A percentile compares a stretch with the other conserved stretches of the same genome.
These are phyloP conservation scores for Nixonia krombeini DNA, from an alignment of 1,140 invertebrate species.

Conservation along the genomic window DNA sequence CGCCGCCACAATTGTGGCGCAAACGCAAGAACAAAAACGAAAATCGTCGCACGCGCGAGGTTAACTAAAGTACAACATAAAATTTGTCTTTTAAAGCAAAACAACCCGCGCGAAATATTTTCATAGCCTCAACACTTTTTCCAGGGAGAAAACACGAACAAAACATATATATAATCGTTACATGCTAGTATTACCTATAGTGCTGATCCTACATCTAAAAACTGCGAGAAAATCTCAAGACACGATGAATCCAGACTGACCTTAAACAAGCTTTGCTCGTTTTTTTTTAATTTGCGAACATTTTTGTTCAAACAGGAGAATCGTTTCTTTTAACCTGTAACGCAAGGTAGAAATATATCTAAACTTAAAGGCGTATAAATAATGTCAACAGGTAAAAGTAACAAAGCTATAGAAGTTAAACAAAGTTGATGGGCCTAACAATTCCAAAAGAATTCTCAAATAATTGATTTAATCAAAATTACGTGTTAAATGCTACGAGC, in stretches of 20 bases:
- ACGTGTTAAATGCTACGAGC: too few species aligned
- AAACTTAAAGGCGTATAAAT: too few species aligned
- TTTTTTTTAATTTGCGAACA: slow-evolving; percentile 19
- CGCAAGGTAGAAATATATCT: background rate
- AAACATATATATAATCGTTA: slow-evolving; percentile 70
- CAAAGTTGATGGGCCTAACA: too few species aligned
- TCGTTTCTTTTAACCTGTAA: background rate
- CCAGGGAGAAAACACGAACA: slow-evolving; percentile 71
- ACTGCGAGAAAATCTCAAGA: slow-evolving; percentile 71
- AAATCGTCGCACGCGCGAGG: slow-evolving; percentile 50
- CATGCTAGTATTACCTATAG: slow-evolving; percentile 53
- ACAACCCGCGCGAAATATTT: slow-evolving; percentile 45
- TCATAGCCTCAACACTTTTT: slow-evolving; percentile 72
- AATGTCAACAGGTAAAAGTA: background rate
- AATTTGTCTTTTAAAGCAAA: slow-evolving; percentile 32
- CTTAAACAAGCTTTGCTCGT: slow-evolving; percentile 32
- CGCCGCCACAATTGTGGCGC: slow-evolving; percentile 30
- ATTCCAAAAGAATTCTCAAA: too few species aligned
- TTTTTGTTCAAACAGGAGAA: background rate
- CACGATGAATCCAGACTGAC: slow-evolving; percentile 52
- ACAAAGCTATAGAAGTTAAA: too few species aligned
- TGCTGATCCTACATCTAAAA: slow-evolving; percentile 63
- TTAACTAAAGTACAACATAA: slow-evolving; percentile 35
- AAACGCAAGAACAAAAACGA: slow-evolving; percentile 51
- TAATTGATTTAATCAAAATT: too few species aligned